Conservation (phyloP, 2,113 vertebrate genomes). For the Anguilla japonica region DNA sequence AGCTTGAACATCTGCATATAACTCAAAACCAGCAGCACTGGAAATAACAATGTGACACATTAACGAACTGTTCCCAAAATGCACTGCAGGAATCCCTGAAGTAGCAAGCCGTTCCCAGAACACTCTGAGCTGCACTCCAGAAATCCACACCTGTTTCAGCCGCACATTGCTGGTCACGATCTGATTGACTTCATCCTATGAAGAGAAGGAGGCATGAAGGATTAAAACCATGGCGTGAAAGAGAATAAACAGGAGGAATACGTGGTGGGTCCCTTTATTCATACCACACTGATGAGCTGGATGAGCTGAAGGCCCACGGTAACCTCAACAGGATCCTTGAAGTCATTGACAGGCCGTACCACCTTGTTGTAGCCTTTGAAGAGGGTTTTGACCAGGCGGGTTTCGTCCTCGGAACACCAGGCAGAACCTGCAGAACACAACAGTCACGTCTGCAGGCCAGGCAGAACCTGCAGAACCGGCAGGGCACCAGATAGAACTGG, state of each 20-base stretch:
- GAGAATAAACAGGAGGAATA: too few species aligned
- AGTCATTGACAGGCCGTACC: conserved; percentile 86
- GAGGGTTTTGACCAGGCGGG: conserved; percentile 74
- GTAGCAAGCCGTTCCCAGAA: neutral
- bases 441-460: neutral
- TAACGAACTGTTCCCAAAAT: neutral
- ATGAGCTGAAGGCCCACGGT: conserved; percentile 93
- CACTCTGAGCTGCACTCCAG: neutral
- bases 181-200: conserved; percentile 89
- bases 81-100: neutral
- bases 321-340: conserved; percentile 75
- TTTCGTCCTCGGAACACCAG: conserved; percentile 82
- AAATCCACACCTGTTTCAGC: conserved; percentile 78
- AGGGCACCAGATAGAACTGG: too few species aligned
- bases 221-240: neutral
- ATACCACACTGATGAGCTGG: conserved; percentile 95
- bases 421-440: conserved; percentile 48
- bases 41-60: too few species aligned
- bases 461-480: too few species aligned
- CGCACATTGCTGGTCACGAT: conserved; percentile 86
- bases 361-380: conserved; percentile 86
- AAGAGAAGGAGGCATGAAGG: neutral
- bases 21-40: neutral
- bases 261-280: neutral
- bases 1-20: neutral